Evolutionary conservation across 2,888 invertebrate genomes (phyloP).

Genomic region (Diogma glabrata): DNA sequence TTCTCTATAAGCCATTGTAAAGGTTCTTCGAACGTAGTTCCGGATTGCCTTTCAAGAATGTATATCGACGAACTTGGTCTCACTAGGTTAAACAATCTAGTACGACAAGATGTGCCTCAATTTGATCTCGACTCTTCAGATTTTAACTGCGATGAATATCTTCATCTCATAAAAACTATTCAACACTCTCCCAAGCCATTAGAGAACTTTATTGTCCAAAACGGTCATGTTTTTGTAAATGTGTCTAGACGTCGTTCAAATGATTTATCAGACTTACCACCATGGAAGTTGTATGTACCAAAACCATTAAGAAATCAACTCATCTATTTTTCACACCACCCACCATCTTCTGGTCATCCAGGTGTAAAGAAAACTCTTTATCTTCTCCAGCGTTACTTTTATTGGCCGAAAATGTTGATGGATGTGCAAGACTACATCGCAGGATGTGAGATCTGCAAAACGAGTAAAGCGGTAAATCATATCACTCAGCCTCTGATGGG

Average conservation of each 20-base stretch:
- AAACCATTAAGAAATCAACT: not conserved
- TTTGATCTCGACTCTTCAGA: too few relatives aligned
- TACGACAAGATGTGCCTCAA: too few relatives aligned
- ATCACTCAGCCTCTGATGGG: too few relatives aligned
- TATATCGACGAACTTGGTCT: not conserved
- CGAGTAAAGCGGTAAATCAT: not conserved
- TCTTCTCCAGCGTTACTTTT: not conserved
- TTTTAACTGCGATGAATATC: not conserved
- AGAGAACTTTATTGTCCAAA: not conserved
- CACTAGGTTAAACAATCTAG: too few relatives aligned
- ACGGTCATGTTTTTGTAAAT: not conserved
- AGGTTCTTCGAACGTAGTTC: not conserved
- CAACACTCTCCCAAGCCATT: not conserved
- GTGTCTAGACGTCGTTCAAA: not conserved
- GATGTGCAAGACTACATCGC: not conserved
- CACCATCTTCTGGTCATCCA: not conserved
- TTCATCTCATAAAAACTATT: not conserved
- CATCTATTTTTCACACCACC: not conserved
- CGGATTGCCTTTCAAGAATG: not conserved
- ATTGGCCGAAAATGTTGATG: not conserved
- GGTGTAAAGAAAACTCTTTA: not conserved
- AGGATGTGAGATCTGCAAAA: not conserved
- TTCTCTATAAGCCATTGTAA: not conserved
- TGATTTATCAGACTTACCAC: not conserved
- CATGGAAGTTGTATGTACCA: not conserved